phyloP scores from a whole-genome alignment of 2,888 invertebrate species.

The Sacculina carcini region DNA sequence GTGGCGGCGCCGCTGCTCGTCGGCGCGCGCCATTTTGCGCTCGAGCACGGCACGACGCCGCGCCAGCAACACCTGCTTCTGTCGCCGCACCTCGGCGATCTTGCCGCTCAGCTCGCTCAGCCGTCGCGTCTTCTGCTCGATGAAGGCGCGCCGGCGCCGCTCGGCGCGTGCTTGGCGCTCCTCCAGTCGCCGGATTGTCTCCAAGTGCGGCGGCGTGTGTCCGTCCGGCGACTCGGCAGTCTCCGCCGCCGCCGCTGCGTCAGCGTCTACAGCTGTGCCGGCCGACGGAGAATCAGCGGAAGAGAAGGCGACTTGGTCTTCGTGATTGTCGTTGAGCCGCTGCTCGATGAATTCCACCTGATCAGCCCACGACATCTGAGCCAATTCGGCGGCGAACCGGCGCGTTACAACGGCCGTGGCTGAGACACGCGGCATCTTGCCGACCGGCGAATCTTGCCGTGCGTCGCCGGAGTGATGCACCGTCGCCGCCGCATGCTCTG shows the following conservation, averaged over 20 bases:
- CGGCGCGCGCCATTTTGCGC: slow-evolving; percentile 36
- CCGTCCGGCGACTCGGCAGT: slow-evolving; percentile 13
- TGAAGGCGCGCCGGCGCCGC: slow-evolving; percentile 49
- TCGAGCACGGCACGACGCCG: slow-evolving; percentile 28
- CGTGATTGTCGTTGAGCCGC: slow-evolving; percentile 57
- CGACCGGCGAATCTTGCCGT: no score
- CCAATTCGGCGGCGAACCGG: no score
- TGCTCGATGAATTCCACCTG: slow-evolving; percentile 35
- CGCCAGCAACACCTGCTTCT: slow-evolving; percentile 59
- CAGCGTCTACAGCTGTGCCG: slow-evolving; percentile 33
- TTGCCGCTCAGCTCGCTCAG: slow-evolving; percentile 59
- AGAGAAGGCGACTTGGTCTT: no score
- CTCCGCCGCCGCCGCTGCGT: no score
- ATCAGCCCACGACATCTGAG: background rate
- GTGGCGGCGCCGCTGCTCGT: slow-evolving; percentile 63
- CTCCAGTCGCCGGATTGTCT: slow-evolving; percentile 42
- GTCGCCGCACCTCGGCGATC: slow-evolving; percentile 35
- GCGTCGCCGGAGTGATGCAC: background rate
- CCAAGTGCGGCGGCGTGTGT: slow-evolving; percentile 19
- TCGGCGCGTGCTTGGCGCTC: slow-evolving; percentile 77
- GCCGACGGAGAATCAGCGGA: no score
- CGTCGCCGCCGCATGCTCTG: background rate
- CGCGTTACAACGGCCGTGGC: no score
- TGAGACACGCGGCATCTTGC: no score
- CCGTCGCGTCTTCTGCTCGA: slow-evolving; percentile 56